phyloP scores from a whole-genome alignment of 2,888 invertebrate genomes.

The Bimastos eiseni region DNA sequence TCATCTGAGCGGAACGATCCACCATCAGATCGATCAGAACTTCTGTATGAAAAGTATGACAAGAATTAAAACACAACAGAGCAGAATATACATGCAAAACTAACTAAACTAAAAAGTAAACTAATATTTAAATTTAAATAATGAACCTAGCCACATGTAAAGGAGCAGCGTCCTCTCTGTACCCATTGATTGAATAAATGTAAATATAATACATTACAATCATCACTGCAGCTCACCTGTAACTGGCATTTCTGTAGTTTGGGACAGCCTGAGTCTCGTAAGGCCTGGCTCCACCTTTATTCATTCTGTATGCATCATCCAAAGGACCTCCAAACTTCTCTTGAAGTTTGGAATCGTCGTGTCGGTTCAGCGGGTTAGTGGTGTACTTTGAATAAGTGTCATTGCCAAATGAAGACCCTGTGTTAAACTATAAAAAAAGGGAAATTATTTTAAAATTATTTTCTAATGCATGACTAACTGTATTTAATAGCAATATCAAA shows the following conservation, averaged over 20 bases:
- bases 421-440: not conserved
- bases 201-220: not conserved
- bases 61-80: not conserved
- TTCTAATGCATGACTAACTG: not conserved
- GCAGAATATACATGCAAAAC: too few species aligned
- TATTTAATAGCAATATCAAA: not conserved
- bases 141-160: too few species aligned
- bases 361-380: conserved; percentile 57
- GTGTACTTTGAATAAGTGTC: conserved; percentile 62
- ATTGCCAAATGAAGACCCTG: conserved; percentile 23
- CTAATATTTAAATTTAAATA: too few species aligned
- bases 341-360: conserved; percentile 60
- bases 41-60: not conserved
- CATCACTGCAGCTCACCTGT: not conserved
- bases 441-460: not conserved
- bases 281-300: not conserved
- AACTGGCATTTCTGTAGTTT: conserved; percentile 33
- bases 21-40: not conserved
- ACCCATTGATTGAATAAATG: not conserved
- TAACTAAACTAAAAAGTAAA: too few species aligned
- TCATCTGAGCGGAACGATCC: not conserved
- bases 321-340: conserved; percentile 53
- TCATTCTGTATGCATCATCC: conserved; percentile 27
- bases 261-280: not conserved
- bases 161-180: too few species aligned